Evolutionary conservation across 2,113 vertebrate genomes (phyloP).

Genomic region (Centrocercus urophasianus): DNA sequence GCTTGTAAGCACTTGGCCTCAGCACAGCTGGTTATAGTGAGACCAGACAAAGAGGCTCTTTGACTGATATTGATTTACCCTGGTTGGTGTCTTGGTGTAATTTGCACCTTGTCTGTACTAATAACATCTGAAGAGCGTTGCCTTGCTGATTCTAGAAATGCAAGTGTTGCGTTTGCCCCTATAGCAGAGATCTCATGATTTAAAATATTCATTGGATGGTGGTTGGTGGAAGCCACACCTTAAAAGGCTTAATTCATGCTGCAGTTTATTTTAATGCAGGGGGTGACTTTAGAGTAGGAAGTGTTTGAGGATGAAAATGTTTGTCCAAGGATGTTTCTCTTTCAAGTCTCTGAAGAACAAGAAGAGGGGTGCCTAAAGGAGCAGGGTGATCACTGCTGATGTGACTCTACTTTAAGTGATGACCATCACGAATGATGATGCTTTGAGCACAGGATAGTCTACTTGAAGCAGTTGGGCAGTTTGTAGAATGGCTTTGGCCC

Average conservation of each 20-base stretch:
- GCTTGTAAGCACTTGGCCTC: neutral
- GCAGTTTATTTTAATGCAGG: constrained; percentile 13
- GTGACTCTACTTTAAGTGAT: neutral
- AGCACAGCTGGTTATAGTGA: neutral
- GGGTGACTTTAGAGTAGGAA: neutral
- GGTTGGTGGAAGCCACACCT: neutral
- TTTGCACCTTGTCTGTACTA: neutral
- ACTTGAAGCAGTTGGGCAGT: neutral
- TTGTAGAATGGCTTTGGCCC: neutral
- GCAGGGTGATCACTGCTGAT: neutral
- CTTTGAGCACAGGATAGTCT: neutral
- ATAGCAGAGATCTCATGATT: neutral
- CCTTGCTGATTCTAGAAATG: neutral
- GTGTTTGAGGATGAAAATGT: neutral
- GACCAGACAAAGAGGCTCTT: neutral
- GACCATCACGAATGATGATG: neutral
- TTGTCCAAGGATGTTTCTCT: neutral
- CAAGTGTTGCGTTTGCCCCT: neutral
- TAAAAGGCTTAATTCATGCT: neutral
- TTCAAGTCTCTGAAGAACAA: neutral
- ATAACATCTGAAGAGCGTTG: neutral
- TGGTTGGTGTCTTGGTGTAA: neutral
- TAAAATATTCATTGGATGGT: neutral
- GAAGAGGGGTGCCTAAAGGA: neutral
- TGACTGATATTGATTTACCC: neutral